These are phyloP conservation scores for Seriola dumerili DNA, from an alignment of 2,113 vertebrate genomes.

Conservation along the genomic window DNA sequence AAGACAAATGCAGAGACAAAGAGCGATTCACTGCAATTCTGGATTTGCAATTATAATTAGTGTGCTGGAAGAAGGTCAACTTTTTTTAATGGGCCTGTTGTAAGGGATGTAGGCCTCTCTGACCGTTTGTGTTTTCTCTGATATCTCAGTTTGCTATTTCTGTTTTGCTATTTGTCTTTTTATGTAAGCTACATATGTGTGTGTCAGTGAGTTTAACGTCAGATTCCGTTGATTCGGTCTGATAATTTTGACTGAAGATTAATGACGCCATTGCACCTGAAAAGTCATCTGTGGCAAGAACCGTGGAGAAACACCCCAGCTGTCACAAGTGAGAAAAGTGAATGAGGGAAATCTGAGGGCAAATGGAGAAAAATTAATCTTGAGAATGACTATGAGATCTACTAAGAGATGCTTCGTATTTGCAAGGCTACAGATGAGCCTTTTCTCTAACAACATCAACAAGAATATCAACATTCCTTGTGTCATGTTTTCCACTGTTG, in stretches of 20 bases:
- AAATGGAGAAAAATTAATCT: not conserved
- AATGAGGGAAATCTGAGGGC: not conserved
- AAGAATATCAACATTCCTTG: too few relatives aligned
- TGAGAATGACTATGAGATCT: not conserved
- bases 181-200: not conserved
- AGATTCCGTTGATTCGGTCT: not conserved
- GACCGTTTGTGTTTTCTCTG: not conserved
- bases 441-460: too few relatives aligned
- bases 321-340: not conserved
- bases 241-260: not conserved
- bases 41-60: not conserved
- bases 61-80: not conserved
- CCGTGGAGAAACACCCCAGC: not conserved
- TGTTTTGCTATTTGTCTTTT: not conserved
- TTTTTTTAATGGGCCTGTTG: not conserved
- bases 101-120: not conserved
- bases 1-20: constrained; percentile 3
- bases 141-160: not conserved
- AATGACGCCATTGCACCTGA: not conserved
- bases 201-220: not conserved
- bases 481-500: not conserved
- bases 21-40: not conserved
- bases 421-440: not conserved
- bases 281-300: not conserved
- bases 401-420: not conserved